Evolutionary conservation across 2,797 vertebrate genomes (phyloP).

Genomic region (Streptopelia turtur): DNA sequence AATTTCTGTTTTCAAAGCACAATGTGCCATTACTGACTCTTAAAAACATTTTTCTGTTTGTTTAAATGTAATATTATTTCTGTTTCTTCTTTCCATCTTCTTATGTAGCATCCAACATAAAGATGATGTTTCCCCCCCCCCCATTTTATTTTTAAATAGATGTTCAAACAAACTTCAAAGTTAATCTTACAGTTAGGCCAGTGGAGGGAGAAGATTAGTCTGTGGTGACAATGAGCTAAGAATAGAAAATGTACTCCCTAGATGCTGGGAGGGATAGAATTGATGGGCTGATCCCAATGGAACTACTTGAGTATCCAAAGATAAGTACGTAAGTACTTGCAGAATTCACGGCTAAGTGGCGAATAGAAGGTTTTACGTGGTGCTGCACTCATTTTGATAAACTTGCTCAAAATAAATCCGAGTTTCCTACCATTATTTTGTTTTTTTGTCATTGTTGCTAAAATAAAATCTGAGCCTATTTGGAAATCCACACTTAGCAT

Average conservation of each 20-base stretch:
- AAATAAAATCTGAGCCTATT: background rate
- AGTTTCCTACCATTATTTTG: background rate
- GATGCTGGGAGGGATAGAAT: background rate
- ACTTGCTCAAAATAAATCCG: background rate
- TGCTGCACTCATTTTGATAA: background rate
- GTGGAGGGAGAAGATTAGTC: background rate
- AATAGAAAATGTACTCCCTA: background rate
- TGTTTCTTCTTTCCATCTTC: background rate
- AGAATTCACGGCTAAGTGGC: background rate
- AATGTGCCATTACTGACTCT: constrained; percentile 62
- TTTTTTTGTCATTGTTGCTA: background rate
- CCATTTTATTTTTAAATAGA: background rate
- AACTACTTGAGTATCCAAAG: background rate
- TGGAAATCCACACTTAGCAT: background rate
- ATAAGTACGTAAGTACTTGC: background rate
- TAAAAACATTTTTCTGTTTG: constrained; percentile 56
- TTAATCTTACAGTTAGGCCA: background rate
- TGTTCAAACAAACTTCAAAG: background rate
- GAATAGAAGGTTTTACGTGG: background rate
- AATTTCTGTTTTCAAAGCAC: constrained; percentile 61
- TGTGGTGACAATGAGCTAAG: background rate
- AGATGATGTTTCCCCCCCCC: background rate
- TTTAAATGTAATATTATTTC: constrained; percentile 31
- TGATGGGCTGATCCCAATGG: background rate
- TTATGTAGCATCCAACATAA: background rate